phyloP scores from a whole-genome alignment of 2,797 vertebrate species.

The Rhinogobio ventralis region DNA sequence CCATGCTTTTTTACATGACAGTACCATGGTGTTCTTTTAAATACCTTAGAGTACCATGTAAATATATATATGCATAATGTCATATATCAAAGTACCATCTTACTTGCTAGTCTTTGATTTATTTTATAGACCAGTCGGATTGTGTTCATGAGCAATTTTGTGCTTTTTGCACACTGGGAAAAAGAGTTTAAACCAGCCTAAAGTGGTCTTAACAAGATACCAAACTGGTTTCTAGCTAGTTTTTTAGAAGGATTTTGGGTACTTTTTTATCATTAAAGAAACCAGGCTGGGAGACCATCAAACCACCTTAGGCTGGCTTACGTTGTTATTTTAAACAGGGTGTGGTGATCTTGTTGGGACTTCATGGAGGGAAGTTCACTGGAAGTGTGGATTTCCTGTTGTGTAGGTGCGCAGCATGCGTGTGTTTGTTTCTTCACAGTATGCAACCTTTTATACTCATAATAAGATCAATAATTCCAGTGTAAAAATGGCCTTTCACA shows the following conservation, averaged over 20 bases:
- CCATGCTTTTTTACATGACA: neutral
- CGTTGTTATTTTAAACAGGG: constrained; percentile 5
- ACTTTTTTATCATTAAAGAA: neutral
- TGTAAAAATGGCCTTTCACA: no score
- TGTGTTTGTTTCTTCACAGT: constrained; percentile 21
- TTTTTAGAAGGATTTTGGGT: neutral
- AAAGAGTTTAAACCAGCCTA: neutral
- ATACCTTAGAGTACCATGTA: neutral
- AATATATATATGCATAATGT: neutral
- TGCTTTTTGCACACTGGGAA: neutral
- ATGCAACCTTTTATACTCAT: neutral
- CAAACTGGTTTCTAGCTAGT: neutral
- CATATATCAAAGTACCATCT: neutral
- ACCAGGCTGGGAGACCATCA: neutral
- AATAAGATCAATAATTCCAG: constrained; percentile 2
- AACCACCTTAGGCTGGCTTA: neutral
- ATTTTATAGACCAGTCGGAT: neutral
- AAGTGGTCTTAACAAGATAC: neutral
- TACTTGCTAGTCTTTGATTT: neutral
- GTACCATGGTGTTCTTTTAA: neutral
- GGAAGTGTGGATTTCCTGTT: constrained; percentile 13
- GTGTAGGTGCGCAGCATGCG: neutral
- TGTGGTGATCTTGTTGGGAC: neutral
- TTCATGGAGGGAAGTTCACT: neutral
- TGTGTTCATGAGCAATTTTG: neutral